These are phyloP conservation scores for Drosophila infuscata DNA, from an alignment of 2,888 invertebrate species.

Conservation along the genomic window DNA sequence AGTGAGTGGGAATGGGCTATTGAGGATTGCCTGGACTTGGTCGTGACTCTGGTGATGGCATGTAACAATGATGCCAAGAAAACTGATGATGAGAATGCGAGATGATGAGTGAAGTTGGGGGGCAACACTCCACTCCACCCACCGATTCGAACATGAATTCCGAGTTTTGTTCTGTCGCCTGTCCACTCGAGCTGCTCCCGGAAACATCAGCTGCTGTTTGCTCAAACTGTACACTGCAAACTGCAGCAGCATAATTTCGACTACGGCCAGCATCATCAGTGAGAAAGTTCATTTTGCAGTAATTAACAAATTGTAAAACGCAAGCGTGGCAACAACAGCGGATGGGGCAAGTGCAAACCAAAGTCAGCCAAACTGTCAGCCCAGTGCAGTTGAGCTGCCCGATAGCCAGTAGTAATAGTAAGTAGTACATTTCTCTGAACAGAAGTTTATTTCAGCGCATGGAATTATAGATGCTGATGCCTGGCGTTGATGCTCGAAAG, in stretches of 20 bases:
- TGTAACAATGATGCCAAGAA: constrained; percentile 68
- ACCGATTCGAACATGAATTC: constrained; percentile 9
- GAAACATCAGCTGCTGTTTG: constrained; percentile 70
- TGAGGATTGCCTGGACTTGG: background rate
- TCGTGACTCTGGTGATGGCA: constrained; percentile 39
- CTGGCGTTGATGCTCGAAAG: constrained; percentile 46
- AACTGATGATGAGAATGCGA: constrained; percentile 60
- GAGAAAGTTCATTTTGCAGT: constrained; percentile 75
- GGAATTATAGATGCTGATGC: constrained; percentile 70
- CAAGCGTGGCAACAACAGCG: constrained; percentile 19
- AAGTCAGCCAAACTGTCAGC: constrained; percentile 54
- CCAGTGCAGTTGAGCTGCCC: constrained; percentile 33
- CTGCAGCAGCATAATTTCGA: constrained; percentile 6
- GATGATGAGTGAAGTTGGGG: constrained; percentile 13
- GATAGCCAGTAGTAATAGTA: constrained; percentile 23
- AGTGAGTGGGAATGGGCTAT: constrained; percentile 14
- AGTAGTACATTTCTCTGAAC: constrained; percentile 45
- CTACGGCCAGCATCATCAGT: constrained; percentile 24
- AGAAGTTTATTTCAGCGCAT: constrained; percentile 68
- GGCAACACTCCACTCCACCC: background rate
- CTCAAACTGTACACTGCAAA: constrained; percentile 36
- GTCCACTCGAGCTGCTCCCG: constrained; percentile 48
- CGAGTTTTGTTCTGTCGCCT: constrained; percentile 13
- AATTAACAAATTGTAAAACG: constrained; percentile 78
- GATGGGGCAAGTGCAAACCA: constrained; percentile 26